These are phyloP conservation scores for Antigone vipio DNA, from an alignment of 2,113 vertebrate species.

Conservation along the genomic window DNA sequence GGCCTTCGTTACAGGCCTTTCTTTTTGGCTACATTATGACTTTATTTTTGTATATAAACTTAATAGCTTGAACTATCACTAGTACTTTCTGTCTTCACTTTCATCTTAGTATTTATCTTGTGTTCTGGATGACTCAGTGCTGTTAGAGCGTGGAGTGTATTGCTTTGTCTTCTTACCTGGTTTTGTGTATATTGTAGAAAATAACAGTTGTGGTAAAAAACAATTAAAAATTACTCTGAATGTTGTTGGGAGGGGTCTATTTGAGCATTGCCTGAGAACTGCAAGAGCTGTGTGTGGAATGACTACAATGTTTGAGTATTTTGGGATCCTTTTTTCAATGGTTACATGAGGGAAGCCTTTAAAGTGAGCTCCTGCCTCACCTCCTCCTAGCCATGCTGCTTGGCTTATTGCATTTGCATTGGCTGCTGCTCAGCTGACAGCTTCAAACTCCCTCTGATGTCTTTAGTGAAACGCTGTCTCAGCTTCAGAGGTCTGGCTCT, in stretches of 20 bases:
- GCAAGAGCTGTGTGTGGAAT: neutral
- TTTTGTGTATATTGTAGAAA: neutral
- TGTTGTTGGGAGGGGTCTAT: neutral
- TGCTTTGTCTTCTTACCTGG: neutral
- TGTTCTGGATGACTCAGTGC: neutral
- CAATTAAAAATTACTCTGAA: neutral
- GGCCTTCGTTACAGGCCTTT: no score
- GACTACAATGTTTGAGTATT: neutral
- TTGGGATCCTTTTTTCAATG: neutral
- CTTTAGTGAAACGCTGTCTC: neutral
- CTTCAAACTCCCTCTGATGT: neutral
- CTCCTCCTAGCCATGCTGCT: neutral
- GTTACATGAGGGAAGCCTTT: neutral
- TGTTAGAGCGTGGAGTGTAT: neutral
- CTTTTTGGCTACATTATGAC: neutral
- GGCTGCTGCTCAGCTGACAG: neutral
- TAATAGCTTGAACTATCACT: neutral
- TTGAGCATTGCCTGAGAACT: neutral
- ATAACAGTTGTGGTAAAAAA: neutral
- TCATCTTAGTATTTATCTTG: neutral
- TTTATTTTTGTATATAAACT: neutral
- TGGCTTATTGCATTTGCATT: neutral
- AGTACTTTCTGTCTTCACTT: neutral
- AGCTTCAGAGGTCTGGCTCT: neutral
- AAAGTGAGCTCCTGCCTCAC: neutral